Evolutionary conservation across 1,140 invertebrate species (phyloP).

Genomic region (Hypsibius dujardini): DNA sequence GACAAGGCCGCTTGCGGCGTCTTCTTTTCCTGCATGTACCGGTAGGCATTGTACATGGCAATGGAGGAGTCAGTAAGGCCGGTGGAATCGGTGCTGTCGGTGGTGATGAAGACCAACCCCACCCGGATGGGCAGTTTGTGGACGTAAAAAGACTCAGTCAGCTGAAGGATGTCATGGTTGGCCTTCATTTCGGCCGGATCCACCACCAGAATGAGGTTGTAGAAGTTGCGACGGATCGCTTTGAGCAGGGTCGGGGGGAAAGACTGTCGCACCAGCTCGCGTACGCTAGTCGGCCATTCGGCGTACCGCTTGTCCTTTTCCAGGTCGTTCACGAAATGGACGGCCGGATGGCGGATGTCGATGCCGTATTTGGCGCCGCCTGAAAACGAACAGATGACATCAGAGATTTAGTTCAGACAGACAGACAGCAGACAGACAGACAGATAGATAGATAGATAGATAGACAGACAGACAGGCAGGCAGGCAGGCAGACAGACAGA

Average conservation of each 20-base stretch:
- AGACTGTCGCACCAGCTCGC: conserved; percentile 75
- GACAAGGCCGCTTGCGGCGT: conserved; percentile 42
- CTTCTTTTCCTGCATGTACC: conserved; percentile 65
- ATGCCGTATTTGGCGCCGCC: conserved; percentile 55
- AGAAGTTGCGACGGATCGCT: conserved; percentile 24
- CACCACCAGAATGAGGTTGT: conserved; percentile 45
- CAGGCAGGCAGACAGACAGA: too few relatives aligned
- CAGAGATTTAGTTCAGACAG: too few relatives aligned
- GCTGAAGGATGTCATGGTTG: conserved; percentile 53
- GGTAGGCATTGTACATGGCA: conserved; percentile 51
- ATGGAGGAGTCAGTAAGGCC: neutral
- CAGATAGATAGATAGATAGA: too few relatives aligned
- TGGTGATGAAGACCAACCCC: conserved; percentile 32
- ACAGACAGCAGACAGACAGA: too few relatives aligned
- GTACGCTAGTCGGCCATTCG: conserved; percentile 66
- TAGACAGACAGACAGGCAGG: too few relatives aligned
- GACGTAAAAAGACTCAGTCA: conserved; percentile 74
- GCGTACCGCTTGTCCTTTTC: conserved; percentile 70
- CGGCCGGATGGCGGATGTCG: conserved; percentile 73
- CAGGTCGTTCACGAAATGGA: conserved; percentile 86
- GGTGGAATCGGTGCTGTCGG: conserved; percentile 31
- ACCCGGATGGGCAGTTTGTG: conserved; percentile 52
- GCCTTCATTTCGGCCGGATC: conserved; percentile 53
- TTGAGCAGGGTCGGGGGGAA: conserved; percentile 90
- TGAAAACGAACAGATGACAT: conserved; percentile 24